Conservation (phyloP, 1,140 invertebrate species). For the Drosophila aff. region DNA sequence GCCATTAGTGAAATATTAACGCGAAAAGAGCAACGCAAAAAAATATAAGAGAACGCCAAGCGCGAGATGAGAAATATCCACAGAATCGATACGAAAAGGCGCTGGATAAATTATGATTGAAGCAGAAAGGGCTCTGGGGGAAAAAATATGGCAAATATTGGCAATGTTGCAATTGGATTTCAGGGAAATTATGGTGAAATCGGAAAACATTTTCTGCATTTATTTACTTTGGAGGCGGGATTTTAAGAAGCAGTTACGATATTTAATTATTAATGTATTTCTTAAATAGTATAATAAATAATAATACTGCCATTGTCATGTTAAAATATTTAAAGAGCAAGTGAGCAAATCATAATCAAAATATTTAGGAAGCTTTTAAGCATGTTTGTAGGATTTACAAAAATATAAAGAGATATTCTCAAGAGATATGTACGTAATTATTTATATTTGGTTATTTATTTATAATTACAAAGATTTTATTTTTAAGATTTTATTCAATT, state of each 20-base stretch:
- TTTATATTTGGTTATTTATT: too few species aligned
- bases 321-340: too few species aligned
- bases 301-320: too few species aligned
- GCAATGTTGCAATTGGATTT: slow-evolving; percentile 1
- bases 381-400: too few species aligned
- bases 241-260: not conserved
- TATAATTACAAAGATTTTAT: too few species aligned
- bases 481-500: too few species aligned
- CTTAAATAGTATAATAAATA: too few species aligned
- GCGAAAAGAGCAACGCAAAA: slow-evolving; percentile 55
- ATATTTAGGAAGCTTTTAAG: not conserved
- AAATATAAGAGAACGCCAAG: slow-evolving; percentile 23
- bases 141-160: slow-evolving; percentile 14
- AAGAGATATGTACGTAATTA: too few species aligned
- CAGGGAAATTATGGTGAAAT: not conserved
- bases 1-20: slow-evolving; percentile 83
- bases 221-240: not conserved
- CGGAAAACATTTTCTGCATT: too few species aligned
- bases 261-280: too few species aligned
- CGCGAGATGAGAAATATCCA: slow-evolving; percentile 15
- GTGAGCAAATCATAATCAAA: not conserved
- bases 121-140: not conserved
- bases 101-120: slow-evolving; percentile 35
- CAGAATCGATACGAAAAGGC: slow-evolving; percentile 18
- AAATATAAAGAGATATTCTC: too few species aligned